These are phyloP conservation scores for Drosophila quadrilineata DNA, from an alignment of 1,140 invertebrate species.

Conservation along the genomic window DNA sequence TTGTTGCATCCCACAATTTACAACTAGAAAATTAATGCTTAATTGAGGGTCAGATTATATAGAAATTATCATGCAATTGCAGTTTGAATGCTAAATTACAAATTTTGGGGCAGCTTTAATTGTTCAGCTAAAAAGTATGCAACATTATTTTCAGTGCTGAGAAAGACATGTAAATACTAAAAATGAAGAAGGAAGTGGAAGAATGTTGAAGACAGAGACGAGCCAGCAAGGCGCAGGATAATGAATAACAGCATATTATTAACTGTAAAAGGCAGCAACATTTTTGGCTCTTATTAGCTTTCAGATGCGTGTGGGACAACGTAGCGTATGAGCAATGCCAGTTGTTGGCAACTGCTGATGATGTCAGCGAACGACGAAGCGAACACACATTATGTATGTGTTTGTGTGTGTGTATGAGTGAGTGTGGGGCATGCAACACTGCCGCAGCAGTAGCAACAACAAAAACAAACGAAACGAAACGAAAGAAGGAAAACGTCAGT, in stretches of 20 bases:
- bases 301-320: conserved; percentile 31
- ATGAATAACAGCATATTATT: conserved; percentile 3
- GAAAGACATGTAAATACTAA: background rate
- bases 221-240: too few species aligned
- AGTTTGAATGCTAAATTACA: conserved; percentile 1
- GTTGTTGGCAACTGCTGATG: conserved; percentile 52
- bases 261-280: conserved; percentile 4
- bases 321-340: conserved; percentile 42
- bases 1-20: too few species aligned
- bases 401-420: conserved; percentile 12
- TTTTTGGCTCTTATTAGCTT: conserved; percentile 30
- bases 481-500: conserved; percentile 31
- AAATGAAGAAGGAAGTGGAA: background rate
- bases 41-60: too few species aligned
- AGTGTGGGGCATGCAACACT: conserved; percentile 52
- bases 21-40: too few species aligned
- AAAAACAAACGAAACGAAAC: conserved; percentile 24
- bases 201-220: too few species aligned
- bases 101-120: too few species aligned
- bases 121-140: conserved; percentile 6
- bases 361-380: conserved; percentile 62
- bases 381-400: conserved; percentile 14
- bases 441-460: conserved; percentile 38
- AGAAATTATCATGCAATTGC: too few species aligned
- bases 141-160: background rate